Evolutionary conservation across 2,113 vertebrate genomes (phyloP).

Genomic region (Poicephalus meyeri): DNA sequence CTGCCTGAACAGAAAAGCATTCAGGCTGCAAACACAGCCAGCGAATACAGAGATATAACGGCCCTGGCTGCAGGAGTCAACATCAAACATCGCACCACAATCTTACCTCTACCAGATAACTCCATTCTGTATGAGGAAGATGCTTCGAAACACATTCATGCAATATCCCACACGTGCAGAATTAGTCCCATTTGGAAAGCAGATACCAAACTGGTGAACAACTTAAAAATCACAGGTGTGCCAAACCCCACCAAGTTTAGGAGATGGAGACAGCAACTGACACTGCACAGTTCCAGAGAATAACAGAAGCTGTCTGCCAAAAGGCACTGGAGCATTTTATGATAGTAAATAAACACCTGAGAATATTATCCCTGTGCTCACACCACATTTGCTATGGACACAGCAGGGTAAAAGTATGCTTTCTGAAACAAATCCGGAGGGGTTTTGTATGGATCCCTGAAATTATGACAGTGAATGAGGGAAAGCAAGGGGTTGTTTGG

Average conservation of each 20-base stretch:
- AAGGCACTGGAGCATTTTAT: not conserved
- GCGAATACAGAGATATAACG: not conserved
- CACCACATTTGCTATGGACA: not conserved
- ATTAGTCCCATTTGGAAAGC: not conserved
- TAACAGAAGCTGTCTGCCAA: not conserved
- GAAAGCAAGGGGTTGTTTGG: rapidly evolving
- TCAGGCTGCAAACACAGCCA: not conserved
- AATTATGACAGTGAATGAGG: not conserved
- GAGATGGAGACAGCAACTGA: not conserved
- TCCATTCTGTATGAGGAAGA: not conserved
- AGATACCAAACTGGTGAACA: not conserved
- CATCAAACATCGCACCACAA: not conserved
- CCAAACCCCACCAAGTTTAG: not conserved
- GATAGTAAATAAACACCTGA: not conserved
- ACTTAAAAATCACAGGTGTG: not conserved
- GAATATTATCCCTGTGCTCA: not conserved
- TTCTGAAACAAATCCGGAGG: not conserved
- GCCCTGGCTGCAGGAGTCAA: not conserved
- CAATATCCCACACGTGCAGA: rapidly evolving
- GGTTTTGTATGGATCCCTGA: not conserved
- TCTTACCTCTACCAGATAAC: not conserved
- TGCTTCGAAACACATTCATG: not conserved
- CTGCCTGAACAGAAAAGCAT: not conserved
- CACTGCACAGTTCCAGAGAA: not conserved
- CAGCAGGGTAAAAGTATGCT: not conserved